Evolutionary conservation across 2,888 invertebrate species (phyloP).

Genomic region (Galerucella calmariensis): DNA sequence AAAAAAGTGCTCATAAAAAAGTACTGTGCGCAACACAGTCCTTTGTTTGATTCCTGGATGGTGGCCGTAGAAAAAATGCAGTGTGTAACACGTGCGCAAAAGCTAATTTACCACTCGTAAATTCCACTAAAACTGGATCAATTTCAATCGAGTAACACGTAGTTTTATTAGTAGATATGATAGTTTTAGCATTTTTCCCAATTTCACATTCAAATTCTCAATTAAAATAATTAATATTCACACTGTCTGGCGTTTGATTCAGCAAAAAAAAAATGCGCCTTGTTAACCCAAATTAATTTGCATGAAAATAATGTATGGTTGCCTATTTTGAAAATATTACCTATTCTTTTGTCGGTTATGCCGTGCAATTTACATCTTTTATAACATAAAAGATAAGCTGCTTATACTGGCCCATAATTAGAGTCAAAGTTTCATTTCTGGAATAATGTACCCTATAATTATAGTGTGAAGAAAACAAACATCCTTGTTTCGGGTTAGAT

Average conservation of each 20-base stretch:
- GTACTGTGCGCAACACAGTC: too few species aligned
- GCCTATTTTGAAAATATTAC: neutral
- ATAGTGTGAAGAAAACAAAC: slow-evolving; percentile 31
- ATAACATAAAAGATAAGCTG: slow-evolving; percentile 22
- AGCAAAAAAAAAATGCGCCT: neutral
- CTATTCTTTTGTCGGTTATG: slow-evolving; percentile 8
- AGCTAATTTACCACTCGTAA: too few species aligned
- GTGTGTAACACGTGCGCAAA: too few species aligned
- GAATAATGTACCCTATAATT: slow-evolving; percentile 34
- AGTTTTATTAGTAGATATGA: too few species aligned
- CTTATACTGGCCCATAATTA: slow-evolving; percentile 25
- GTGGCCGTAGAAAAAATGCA: too few species aligned
- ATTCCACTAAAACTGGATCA: too few species aligned
- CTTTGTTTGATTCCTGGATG: too few species aligned
- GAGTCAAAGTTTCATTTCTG: slow-evolving; percentile 30
- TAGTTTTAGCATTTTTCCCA: too few species aligned
- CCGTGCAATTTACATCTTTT: slow-evolving; percentile 33
- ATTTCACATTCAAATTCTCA: neutral
- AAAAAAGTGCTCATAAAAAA: too few species aligned
- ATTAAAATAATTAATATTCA: neutral
- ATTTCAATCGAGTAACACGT: too few species aligned
- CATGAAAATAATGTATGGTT: neutral
- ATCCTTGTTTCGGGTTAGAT: slow-evolving; percentile 30
- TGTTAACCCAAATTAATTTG: neutral
- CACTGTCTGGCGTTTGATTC: neutral